Conservation (phyloP, 2,797 vertebrate genomes). For the Acanthurus lineatus region DNA sequence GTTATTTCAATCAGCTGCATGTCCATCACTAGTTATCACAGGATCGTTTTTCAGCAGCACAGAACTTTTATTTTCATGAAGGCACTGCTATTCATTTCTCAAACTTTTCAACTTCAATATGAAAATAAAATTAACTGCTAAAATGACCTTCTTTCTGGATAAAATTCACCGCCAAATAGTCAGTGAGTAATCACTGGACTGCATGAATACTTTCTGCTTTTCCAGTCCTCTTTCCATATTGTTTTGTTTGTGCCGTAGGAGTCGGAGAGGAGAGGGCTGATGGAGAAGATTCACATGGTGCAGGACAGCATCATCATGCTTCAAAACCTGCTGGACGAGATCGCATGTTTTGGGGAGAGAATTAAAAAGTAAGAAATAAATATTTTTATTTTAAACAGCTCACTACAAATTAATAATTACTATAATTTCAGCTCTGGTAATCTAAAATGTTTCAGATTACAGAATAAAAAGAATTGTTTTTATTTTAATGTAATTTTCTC, state of each 20-base stretch:
- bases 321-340: constrained; percentile 92
- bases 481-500: too few species aligned
- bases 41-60: not conserved
- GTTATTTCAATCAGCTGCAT: constrained; percentile 21
- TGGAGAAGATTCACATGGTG: constrained; percentile 97
- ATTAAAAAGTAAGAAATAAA: constrained; percentile 94
- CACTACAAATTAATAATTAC: not conserved
- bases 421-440: too few species aligned
- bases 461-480: too few species aligned
- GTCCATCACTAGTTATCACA: constrained; percentile 10
- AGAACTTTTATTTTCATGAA: constrained; percentile 20
- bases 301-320: constrained; percentile 94
- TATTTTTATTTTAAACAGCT: not conserved
- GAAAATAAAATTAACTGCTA: not conserved
- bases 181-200: not conserved
- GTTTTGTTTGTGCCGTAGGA: constrained; percentile 83
- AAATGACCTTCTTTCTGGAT: not conserved
- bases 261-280: constrained; percentile 92
- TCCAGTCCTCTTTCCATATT: not conserved
- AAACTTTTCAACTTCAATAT: constrained; percentile 1
- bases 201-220: too few species aligned
- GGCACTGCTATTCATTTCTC: not conserved
- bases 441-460: too few species aligned
- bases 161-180: not conserved
- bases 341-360: constrained; percentile 93